Conservation (phyloP, 2,113 vertebrate genomes). For the Nipponia nippon region DNA sequence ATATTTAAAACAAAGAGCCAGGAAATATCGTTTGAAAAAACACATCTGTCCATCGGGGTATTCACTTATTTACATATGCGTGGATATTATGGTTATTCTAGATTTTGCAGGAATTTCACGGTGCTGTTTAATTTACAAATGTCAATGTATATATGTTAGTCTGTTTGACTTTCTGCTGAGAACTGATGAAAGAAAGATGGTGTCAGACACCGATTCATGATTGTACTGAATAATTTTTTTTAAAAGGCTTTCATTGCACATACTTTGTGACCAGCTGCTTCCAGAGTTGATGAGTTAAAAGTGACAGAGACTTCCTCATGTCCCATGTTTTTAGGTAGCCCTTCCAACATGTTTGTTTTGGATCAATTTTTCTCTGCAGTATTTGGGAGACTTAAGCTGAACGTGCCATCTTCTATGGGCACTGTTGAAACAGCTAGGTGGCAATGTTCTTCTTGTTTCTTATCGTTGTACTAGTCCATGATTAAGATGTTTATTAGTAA, state of each 20-base stretch:
- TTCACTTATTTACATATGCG: background rate
- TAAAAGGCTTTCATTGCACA: background rate
- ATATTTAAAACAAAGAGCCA: background rate
- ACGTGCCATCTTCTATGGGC: background rate
- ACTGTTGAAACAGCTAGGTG: conserved; percentile 54
- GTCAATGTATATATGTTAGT: background rate
- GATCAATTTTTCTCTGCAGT: background rate
- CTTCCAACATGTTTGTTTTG: background rate
- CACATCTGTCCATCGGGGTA: background rate
- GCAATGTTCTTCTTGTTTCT: conserved; percentile 69
- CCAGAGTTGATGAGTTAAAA: background rate
- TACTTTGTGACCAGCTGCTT: background rate
- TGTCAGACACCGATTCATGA: conserved; percentile 17
- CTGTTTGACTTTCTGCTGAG: conserved; percentile 45
- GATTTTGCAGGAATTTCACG: conserved; percentile 1
- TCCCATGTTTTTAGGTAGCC: background rate
- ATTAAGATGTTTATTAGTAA: conserved; percentile 57
- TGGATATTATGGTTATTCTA: background rate
- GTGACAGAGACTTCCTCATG: background rate
- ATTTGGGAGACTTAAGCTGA: background rate
- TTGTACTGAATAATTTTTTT: conserved; percentile 5
- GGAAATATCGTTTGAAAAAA: conserved; percentile 15
- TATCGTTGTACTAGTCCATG: background rate
- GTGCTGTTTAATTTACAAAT: conserved; percentile 16
- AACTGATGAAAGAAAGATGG: conserved; percentile 28